A percentile compares a stretch with the other conserved stretches of the same genome.
These are phyloP conservation scores for Cephus spinipes DNA, from an alignment of 2,888 invertebrate species.

Conservation along the genomic window DNA sequence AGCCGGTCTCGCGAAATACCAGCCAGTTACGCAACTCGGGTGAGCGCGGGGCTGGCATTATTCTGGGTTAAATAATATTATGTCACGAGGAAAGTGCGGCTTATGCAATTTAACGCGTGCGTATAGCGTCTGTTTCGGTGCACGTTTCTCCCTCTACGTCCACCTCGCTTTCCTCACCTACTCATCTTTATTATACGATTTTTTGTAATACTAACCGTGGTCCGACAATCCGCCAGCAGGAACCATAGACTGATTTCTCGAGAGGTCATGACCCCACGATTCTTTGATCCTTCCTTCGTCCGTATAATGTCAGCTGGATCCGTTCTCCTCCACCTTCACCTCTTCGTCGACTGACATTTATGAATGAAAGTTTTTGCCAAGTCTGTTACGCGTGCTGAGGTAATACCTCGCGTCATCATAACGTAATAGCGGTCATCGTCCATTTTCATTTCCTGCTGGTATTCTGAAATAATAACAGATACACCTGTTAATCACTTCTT, in stretches of 20 bases:
- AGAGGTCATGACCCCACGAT: not conserved
- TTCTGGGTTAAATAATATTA: slow-evolving; percentile 63
- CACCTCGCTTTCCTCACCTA: not conserved
- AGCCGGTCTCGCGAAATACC: slow-evolving; percentile 53
- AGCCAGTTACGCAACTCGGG: slow-evolving; percentile 40
- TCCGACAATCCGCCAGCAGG: not conserved
- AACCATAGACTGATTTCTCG: not conserved
- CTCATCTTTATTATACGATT: not conserved
- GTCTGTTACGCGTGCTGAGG: slow-evolving; percentile 5
- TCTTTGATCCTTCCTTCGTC: not conserved
- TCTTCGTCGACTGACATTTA: slow-evolving; percentile 17
- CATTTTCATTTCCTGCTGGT: not conserved
- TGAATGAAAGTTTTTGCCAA: slow-evolving; percentile 22
- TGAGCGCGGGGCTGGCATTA: slow-evolving; percentile 44
- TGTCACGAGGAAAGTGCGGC: slow-evolving; percentile 60
- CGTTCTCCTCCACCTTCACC: not conserved
- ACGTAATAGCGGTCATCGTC: not conserved
- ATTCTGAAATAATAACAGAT: not conserved
- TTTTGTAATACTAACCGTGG: not conserved
- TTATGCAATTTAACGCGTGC: slow-evolving; percentile 43
- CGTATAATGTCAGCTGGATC: not conserved
- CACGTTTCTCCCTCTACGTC: slow-evolving; percentile 1
- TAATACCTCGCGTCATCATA: slow-evolving; percentile 29
- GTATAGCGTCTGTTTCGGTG: slow-evolving; percentile 13
- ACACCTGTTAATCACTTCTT: not conserved